Percentiles rank a stretch among this genome's conserved stretches.
Conservation (phyloP, 2,888 invertebrate species). For the Cepaea hortensis region DNA sequence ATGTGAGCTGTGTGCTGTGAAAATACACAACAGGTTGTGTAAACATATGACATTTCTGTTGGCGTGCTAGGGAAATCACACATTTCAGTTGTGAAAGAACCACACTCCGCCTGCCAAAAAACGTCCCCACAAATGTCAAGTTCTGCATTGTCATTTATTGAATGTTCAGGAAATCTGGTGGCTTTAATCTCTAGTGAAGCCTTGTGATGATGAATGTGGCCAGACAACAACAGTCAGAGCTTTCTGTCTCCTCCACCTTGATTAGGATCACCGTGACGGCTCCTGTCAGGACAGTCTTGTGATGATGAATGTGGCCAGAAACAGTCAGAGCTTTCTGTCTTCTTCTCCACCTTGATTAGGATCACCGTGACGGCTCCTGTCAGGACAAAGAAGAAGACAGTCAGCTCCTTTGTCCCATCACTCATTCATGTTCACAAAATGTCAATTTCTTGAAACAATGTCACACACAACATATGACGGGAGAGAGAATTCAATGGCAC, state of each 20-base stretch:
- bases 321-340: not conserved
- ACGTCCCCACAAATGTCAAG: not conserved
- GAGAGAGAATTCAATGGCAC: too few species aligned
- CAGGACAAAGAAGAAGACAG: conserved; percentile 39
- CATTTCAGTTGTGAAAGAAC: conserved; percentile 16
- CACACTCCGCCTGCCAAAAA: not conserved
- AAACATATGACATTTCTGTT: not conserved
- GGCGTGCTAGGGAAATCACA: not conserved
- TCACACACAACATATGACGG: too few species aligned
- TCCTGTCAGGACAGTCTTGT: conserved; percentile 33
- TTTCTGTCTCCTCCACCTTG: conserved; percentile 25
- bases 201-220: not conserved
- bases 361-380: conserved; percentile 29
- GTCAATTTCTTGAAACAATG: too few species aligned
- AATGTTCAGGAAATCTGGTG: not conserved
- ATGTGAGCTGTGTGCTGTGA: conserved; percentile 12
- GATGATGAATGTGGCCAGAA: not conserved
- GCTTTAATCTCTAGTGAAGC: not conserved
- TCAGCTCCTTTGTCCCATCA: conserved; percentile 1
- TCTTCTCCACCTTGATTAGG: conserved; percentile 34
- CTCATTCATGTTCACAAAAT: too few species aligned
- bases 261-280: conserved; percentile 21
- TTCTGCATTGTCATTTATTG: not conserved
- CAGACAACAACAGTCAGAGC: not conserved
- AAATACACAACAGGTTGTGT: conserved; percentile 1